Base-by-base conservation (phyloP, 2,888 invertebrate species). In the Tuta absoluta region DNA sequence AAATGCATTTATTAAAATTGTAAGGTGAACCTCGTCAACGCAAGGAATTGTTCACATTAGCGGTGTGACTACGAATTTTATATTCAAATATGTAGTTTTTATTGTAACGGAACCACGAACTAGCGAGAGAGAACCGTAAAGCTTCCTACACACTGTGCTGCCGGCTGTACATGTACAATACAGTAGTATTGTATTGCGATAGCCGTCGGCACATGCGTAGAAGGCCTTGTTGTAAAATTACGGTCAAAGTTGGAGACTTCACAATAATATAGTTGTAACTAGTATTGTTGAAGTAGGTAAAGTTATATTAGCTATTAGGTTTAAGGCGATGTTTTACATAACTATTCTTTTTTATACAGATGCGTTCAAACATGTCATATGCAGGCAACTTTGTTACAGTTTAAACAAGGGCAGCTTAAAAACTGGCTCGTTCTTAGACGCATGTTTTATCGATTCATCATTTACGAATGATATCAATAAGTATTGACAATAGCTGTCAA, bases 11-110 rank as follows among this genome's bases (percentile, higher is more conserved):
- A 81, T 79, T 81, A 81, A 48, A 62, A 59, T 61, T 64, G 23
- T 67, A 68, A 68, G 72, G 75, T 67, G 72, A 79, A 83, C 79
- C 78, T 83, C 78, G 79, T 78, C 76, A 72, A 78, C 76, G 79
- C 81, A 82, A 87, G 91, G 90, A 91, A 91, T 91, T 91, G 89
- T 88, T 79, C 86, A 84, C 85, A 81, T 80, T 83, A 77, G 23
- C 57, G 41, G 78, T 78, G 84, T 84, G 84, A 82, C 76, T 83
- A 84, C 86, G 87, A 87, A 87, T 88, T 89, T 84, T 80, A 80
- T 77, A 78, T 79, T 53, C 8, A 78, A 73, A 73, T 69, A n/a
- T n/a, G n/a, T n/a, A 74, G 72, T 77, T 76, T n/a, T n/a, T n/a
- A n/a, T n/a, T 75, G 33, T 75, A 74, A 76, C 75, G 69, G 72